Percentiles rank a stretch among this genome's conserved stretches.
Evolutionary conservation across 2,797 vertebrate genomes (phyloP).

Genomic region (Pantherophis vulpinus): DNA sequence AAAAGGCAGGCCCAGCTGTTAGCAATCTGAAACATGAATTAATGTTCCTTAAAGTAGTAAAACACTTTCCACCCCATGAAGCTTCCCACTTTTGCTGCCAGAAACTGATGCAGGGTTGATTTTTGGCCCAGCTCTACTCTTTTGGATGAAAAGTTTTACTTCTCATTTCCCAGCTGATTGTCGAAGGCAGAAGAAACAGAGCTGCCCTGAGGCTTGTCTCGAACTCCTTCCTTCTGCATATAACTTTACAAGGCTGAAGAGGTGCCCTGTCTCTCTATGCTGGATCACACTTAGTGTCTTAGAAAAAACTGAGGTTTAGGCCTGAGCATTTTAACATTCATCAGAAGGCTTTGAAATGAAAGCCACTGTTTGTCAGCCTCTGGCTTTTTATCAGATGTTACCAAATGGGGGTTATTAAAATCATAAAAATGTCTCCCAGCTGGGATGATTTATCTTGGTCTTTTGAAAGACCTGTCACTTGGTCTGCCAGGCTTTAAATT

Average conservation of each 20-base stretch:
- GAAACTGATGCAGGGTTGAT: background rate
- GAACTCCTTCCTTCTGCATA: background rate
- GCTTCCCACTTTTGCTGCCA: background rate
- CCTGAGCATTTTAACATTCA: conserved; percentile 14
- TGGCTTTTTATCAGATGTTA: conserved; percentile 10
- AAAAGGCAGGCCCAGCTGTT: background rate
- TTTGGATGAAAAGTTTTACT: background rate
- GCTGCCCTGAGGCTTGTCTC: background rate
- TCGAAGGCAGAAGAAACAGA: background rate
- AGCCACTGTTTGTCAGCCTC: conserved; percentile 10
- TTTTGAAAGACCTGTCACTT: conserved; percentile 13
- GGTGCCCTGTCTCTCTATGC: background rate
- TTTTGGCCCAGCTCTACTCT: background rate
- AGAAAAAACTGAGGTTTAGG: background rate
- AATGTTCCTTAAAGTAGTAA: background rate
- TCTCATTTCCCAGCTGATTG: background rate
- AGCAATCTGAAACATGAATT: background rate
- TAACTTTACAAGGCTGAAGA: background rate
- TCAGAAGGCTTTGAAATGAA: background rate
- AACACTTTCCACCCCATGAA: background rate
- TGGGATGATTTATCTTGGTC: conserved; percentile 9
- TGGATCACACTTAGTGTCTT: background rate
- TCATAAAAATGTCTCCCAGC: conserved; percentile 8
- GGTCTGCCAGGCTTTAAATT: conserved; percentile 7
- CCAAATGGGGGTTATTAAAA: conserved; percentile 18